Evolutionary conservation across 2,888 invertebrate genomes (phyloP).

Genomic region (Phalera bucephala): DNA sequence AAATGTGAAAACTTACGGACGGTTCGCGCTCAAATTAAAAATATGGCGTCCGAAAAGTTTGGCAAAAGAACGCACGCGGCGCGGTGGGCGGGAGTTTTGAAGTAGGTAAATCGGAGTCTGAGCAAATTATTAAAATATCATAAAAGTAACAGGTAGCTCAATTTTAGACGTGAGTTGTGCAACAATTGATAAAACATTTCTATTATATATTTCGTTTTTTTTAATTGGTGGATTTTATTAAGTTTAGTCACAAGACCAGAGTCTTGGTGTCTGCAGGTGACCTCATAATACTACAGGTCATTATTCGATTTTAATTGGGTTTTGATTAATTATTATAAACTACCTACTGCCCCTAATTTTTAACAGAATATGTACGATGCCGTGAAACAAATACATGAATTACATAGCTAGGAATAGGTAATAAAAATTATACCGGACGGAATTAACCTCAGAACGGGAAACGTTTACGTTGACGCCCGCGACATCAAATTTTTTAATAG

Average conservation of each 20-base stretch:
- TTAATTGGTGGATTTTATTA: no score
- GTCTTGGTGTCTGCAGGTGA: no score
- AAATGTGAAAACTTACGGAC: conserved; percentile 35
- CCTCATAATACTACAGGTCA: no score
- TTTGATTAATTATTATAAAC: no score
- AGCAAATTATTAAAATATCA: conserved; percentile 31
- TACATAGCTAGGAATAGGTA: conserved; percentile 36
- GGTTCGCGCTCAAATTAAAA: conserved; percentile 40
- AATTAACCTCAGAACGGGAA: conserved; percentile 50
- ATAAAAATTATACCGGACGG: conserved; percentile 52
- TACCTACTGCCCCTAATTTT: no score
- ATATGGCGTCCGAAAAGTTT: conserved; percentile 36
- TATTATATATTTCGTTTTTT: no score
- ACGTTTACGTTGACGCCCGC: conserved; percentile 43
- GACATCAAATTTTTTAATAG: conserved; percentile 39
- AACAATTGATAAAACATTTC: neutral
- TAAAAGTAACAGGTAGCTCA: conserved; percentile 6
- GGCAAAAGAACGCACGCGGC: conserved; percentile 20
- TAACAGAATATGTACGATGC: no score
- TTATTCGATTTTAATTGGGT: no score
- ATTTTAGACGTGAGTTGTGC: conserved; percentile 2
- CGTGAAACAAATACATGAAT: no score
- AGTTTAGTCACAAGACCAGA: no score
- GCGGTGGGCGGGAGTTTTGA: conserved; percentile 19
- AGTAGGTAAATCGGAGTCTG: conserved; percentile 34